phyloP scores from a whole-genome alignment of 2,888 invertebrate genomes.

The Chrysolina haemoptera region DNA sequence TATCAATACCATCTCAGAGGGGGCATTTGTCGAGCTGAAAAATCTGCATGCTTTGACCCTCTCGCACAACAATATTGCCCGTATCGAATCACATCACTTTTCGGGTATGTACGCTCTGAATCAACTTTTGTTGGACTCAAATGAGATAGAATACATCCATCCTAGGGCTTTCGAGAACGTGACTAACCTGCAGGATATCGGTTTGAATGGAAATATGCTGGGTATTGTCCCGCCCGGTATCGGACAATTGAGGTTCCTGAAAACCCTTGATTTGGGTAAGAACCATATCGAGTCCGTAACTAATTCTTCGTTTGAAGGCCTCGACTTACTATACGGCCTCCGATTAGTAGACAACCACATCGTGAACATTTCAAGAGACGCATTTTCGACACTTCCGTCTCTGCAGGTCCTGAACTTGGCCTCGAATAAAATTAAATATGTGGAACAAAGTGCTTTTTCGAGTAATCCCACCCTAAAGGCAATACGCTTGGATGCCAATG shows the following conservation, averaged over 20 bases:
- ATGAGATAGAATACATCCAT: slow-evolving; percentile 80
- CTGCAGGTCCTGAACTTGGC: slow-evolving; percentile 86
- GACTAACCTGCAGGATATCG: slow-evolving; percentile 84
- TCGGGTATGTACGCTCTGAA: slow-evolving; percentile 82
- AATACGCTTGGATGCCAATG: slow-evolving; percentile 84
- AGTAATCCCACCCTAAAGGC: slow-evolving; percentile 82
- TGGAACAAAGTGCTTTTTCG: slow-evolving; percentile 85
- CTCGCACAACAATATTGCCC: slow-evolving; percentile 80
- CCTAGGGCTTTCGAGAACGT: slow-evolving; percentile 83
- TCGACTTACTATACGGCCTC: slow-evolving; percentile 82
- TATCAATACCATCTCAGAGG: slow-evolving; percentile 79
- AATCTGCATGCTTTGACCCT: slow-evolving; percentile 84
- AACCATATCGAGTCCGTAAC: slow-evolving; percentile 83
- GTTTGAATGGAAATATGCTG: slow-evolving; percentile 82
- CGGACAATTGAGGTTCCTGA: slow-evolving; percentile 79
- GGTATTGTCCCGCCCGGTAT: slow-evolving; percentile 81
- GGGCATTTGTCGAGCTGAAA: slow-evolving; percentile 82
- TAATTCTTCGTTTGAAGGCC: slow-evolving; percentile 81
- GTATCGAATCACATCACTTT: slow-evolving; percentile 80
- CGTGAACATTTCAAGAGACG: slow-evolving; percentile 82
- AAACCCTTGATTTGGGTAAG: slow-evolving; percentile 86
- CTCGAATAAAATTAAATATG: slow-evolving; percentile 83
- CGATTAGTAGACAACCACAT: slow-evolving; percentile 86
- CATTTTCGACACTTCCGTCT: slow-evolving; percentile 80
- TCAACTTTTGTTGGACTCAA: slow-evolving; percentile 82